Percentiles rank a stretch among this genome's conserved stretches.
Conservation (phyloP, 64 coral and sea anemone genomes). For the Porites lutea region DNA sequence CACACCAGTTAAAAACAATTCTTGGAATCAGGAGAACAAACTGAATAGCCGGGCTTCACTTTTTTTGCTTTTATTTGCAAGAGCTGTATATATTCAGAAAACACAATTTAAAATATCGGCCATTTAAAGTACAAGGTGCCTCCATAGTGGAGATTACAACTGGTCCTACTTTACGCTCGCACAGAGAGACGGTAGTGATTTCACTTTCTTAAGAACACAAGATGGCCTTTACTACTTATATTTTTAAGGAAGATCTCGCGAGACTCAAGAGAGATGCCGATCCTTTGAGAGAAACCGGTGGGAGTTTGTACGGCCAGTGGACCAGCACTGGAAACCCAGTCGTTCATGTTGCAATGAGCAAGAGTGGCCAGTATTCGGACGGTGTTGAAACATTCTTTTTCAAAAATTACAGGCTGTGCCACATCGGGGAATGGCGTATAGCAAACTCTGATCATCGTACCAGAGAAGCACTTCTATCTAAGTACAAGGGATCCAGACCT, state of each 20-base stretch:
- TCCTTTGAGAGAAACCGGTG: neutral
- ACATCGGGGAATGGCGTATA: conserved; percentile 5
- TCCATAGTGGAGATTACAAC: too few species aligned
- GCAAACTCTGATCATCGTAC: neutral
- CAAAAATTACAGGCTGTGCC: neutral
- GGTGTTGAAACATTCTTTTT: neutral
- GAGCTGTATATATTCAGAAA: neutral
- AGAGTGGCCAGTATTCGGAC: neutral
- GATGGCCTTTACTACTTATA: conserved; percentile 6
- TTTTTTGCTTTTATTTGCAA: neutral
- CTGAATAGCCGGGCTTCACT: neutral
- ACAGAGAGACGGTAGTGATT: neutral
- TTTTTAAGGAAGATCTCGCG: neutral
- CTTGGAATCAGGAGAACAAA: neutral
- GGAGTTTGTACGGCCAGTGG: conserved; percentile 30
- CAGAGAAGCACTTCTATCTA: neutral
- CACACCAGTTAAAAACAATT: neutral
- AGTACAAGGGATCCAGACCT: neutral
- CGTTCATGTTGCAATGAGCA: neutral
- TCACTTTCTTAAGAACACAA: neutral
- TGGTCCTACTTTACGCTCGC: neutral
- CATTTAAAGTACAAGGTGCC: neutral
- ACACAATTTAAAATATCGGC: neutral
- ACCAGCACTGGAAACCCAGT: conserved; percentile 52
- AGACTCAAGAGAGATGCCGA: neutral